These are phyloP conservation scores for Argyrosomus japonicus DNA, from an alignment of 2,113 vertebrate species.

Conservation along the genomic window DNA sequence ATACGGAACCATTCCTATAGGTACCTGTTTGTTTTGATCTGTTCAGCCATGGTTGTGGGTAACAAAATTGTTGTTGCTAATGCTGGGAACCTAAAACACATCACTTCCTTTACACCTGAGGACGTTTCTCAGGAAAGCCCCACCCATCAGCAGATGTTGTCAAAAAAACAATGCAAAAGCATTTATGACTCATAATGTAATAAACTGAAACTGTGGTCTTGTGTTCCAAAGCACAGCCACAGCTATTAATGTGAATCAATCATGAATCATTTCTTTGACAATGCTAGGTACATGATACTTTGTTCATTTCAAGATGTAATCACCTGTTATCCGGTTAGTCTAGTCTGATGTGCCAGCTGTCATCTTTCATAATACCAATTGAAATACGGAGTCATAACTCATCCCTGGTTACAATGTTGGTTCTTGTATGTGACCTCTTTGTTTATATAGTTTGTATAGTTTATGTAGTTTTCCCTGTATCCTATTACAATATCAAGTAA, in stretches of 20 bases:
- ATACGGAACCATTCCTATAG: not conserved
- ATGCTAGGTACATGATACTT: constrained; percentile 12
- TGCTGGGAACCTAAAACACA: not conserved
- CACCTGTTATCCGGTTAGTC: constrained; percentile 48
- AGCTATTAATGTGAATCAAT: constrained; percentile 14
- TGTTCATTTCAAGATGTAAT: constrained; percentile 54
- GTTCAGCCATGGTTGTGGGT: not conserved
- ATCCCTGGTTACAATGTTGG: not conserved
- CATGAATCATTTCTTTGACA: constrained; percentile 21
- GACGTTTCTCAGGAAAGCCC: constrained; percentile 1
- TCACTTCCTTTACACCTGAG: not conserved
- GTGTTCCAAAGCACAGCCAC: not conserved
- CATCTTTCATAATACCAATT: constrained; percentile 19
- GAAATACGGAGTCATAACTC: not conserved
- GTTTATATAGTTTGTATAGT: not conserved
- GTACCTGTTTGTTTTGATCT: not conserved
- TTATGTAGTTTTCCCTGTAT: not conserved
- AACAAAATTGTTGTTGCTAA: not conserved
- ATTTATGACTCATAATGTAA: constrained; percentile 19
- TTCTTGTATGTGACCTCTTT: not conserved
- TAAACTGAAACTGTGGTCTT: not conserved
- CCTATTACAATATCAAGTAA: too few species aligned
- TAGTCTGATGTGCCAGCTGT: constrained; percentile 52
- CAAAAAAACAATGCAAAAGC: not conserved
- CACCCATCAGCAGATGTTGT: constrained; percentile 35